Percentiles rank a stretch among this genome's conserved stretches.
Conservation (phyloP, 2,113 vertebrate species). For the Bos indicus region DNA sequence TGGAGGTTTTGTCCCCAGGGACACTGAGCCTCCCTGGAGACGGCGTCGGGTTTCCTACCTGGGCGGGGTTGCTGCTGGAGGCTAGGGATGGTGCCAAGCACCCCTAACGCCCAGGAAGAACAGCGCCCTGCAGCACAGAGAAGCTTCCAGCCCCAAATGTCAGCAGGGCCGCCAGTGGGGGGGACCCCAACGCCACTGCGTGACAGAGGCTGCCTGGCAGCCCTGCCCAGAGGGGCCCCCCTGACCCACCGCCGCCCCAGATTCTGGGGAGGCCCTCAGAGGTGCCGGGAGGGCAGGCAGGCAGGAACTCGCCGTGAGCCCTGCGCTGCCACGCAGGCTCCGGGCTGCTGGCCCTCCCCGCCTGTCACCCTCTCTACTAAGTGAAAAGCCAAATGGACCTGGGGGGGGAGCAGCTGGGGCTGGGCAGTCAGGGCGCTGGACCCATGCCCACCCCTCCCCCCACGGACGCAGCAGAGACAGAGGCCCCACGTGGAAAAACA, state of each 20-base stretch:
- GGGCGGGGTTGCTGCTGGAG: neutral
- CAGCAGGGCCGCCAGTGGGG: rapidly evolving
- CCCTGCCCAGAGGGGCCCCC: neutral
- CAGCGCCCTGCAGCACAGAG: neutral
- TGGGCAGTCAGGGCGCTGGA: neutral
- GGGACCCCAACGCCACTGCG: rapidly evolving
- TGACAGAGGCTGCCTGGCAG: neutral
- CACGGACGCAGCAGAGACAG: neutral
- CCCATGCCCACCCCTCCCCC: neutral
- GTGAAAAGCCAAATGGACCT: neutral
- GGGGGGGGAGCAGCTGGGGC: neutral
- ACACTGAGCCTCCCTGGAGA: neutral
- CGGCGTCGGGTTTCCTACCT: neutral
- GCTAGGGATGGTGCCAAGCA: rapidly evolving
- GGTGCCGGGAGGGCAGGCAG: neutral
- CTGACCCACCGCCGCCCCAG: rapidly evolving
- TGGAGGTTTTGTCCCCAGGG: rapidly evolving
- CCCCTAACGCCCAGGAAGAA: rapidly evolving
- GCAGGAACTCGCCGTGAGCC: neutral
- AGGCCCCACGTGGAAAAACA: rapidly evolving
- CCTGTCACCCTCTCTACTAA: neutral
- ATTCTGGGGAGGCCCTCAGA: neutral
- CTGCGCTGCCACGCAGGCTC: rapidly evolving
- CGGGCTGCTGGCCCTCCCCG: rapidly evolving
- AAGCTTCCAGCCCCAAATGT: neutral